phyloP scores from a whole-genome alignment of 2,888 invertebrate genomes.

The Orthonychiurus folsomi region DNA sequence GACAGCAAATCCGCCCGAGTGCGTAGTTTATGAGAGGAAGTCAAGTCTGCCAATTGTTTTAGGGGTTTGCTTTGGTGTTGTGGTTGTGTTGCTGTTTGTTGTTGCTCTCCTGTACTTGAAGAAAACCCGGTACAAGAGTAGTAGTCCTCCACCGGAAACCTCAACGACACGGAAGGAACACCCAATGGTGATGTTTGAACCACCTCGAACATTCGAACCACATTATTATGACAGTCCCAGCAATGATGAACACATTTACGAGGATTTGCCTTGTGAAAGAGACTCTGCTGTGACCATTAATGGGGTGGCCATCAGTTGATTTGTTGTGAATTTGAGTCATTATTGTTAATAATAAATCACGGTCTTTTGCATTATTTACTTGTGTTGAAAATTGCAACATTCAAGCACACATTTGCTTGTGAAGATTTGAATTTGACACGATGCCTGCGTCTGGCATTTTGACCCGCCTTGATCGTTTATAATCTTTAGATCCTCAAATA shows the following conservation, averaged over 20 bases:
- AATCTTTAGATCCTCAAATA: too few species aligned
- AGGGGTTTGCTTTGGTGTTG: background rate
- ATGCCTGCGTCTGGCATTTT: background rate
- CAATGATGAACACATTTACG: conserved; percentile 9
- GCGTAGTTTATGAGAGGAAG: background rate
- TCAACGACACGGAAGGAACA: background rate
- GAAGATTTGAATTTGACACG: background rate
- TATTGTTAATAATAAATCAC: background rate
- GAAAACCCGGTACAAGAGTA: too few species aligned
- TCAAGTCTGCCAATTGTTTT: background rate
- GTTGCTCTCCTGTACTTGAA: too few species aligned
- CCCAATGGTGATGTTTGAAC: conserved; percentile 8
- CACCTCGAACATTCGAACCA: background rate
- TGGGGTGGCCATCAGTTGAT: conserved; percentile 10
- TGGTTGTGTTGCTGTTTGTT: too few species aligned
- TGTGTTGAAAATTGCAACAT: background rate
- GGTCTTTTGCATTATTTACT: background rate
- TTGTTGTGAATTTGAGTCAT: too few species aligned
- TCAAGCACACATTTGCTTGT: background rate
- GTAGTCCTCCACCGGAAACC: background rate
- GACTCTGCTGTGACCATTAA: conserved; percentile 9
- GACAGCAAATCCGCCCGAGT: conserved; percentile 1
- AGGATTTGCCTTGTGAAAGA: conserved; percentile 8
- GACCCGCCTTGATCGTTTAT: too few species aligned
- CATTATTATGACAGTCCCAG: conserved; percentile 11